Evolutionary conservation across 2,797 vertebrate species (phyloP).

Genomic region (Momotus momota): DNA sequence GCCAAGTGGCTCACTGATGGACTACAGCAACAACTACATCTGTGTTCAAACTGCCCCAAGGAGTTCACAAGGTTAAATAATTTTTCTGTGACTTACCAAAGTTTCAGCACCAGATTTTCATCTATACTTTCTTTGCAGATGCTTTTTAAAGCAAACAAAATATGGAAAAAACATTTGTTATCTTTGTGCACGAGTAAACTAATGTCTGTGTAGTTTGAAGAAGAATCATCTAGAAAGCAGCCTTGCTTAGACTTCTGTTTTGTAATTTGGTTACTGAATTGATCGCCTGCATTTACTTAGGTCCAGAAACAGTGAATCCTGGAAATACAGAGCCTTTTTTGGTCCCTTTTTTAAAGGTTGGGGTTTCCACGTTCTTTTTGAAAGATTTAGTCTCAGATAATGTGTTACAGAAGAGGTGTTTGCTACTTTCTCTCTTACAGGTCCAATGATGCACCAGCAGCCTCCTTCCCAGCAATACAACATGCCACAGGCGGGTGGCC

Average conservation of each 20-base stretch:
- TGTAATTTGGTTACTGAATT: neutral
- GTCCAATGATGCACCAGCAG: conserved; percentile 99
- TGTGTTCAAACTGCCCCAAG: neutral
- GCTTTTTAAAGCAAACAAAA: neutral
- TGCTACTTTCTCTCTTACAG: conserved; percentile 70
- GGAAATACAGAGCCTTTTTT: neutral
- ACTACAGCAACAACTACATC: neutral
- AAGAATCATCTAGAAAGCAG: neutral
- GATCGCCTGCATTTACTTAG: neutral
- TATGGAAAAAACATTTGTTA: neutral
- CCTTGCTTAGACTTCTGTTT: neutral
- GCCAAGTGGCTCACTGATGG: neutral
- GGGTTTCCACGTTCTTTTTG: neutral
- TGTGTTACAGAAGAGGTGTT: neutral
- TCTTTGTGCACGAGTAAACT: neutral
- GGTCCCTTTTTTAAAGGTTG: neutral
- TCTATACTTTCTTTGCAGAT: neutral
- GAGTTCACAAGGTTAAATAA: neutral
- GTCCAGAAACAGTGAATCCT: neutral
- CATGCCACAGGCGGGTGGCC: conserved; percentile 92
- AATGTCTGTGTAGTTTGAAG: neutral
- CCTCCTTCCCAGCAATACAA: conserved; percentile 96
- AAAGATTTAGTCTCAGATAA: neutral
- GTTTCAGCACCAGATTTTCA: neutral
- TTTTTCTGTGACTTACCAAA: neutral